Conservation (phyloP, 2,797 vertebrate species). For the Cynodonichthys magdalenae region DNA sequence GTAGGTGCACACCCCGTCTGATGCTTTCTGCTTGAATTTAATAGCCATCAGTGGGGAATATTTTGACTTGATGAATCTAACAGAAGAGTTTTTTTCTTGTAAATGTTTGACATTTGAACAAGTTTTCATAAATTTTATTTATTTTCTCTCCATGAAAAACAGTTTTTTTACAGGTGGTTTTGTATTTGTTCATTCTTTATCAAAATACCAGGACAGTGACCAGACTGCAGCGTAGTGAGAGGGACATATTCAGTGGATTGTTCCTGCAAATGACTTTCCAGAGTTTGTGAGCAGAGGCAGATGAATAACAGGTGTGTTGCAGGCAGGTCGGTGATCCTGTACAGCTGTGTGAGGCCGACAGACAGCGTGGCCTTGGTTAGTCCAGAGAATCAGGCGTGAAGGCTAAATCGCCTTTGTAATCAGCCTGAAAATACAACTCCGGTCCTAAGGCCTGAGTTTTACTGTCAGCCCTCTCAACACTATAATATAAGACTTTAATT, state of each 20-base stretch:
- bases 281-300: neutral
- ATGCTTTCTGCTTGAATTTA: no score
- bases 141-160: no score
- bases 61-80: no score
- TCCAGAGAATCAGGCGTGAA: slow-evolving; percentile 17
- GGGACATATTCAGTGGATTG: neutral
- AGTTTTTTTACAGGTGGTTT: neutral
- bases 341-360: slow-evolving; percentile 2
- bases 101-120: neutral
- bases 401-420: slow-evolving; percentile 24
- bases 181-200: neutral
- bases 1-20: no score
- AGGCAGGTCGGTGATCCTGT: slow-evolving; percentile 1
- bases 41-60: no score
- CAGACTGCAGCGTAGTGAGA: neutral
- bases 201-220: neutral
- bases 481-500: slow-evolving; percentile 21
- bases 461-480: slow-evolving; percentile 11
- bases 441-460: slow-evolving; percentile 18
- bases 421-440: slow-evolving; percentile 24
- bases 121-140: no score
- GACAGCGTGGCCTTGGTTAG: slow-evolving; percentile 9
- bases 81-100: no score
- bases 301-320: slow-evolving; percentile 20
- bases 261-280: neutral